Evolutionary conservation across 2,888 invertebrate genomes (phyloP).

Genomic region (Nudaria mundana): DNA sequence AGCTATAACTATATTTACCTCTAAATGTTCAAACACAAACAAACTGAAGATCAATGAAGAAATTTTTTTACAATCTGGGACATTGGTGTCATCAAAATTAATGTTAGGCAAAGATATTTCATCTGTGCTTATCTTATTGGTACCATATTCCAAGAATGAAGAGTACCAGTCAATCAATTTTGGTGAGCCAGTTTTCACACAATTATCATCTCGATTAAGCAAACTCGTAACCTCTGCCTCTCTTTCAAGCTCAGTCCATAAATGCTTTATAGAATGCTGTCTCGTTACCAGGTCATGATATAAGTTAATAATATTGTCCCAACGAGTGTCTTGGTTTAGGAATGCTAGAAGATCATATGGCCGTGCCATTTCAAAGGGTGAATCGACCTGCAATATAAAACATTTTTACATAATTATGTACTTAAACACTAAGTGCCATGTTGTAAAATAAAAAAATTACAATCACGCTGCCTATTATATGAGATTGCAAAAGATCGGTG

Average conservation of each 20-base stretch:
- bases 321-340: conserved; percentile 87
- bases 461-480: too few relatives aligned
- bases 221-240: conserved; percentile 83
- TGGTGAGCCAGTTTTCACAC: conserved; percentile 84
- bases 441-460: too few relatives aligned
- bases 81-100: conserved; percentile 48
- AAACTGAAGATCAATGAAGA: conserved; percentile 72
- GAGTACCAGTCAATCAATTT: conserved; percentile 86
- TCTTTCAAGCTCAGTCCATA: conserved; percentile 80
- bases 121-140: conserved; percentile 60
- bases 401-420: not conserved
- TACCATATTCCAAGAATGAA: conserved; percentile 80
- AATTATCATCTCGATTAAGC: conserved; percentile 83
- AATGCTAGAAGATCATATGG: conserved; percentile 88
- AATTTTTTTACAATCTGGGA: conserved; percentile 84
- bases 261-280: conserved; percentile 83
- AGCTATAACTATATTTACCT: conserved; percentile 53
- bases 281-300: conserved; percentile 83
- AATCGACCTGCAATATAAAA: conserved; percentile 81
- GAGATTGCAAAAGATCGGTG: too few relatives aligned
- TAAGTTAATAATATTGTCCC: conserved; percentile 81
- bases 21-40: conserved; percentile 69
- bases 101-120: conserved; percentile 45
- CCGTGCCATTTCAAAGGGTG: conserved; percentile 86
- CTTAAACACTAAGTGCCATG: too few relatives aligned